Percentiles rank a stretch among this genome's conserved stretches.
Evolutionary conservation across 2,888 invertebrate genomes (phyloP).

Genomic region (Polyploca ridens): DNA sequence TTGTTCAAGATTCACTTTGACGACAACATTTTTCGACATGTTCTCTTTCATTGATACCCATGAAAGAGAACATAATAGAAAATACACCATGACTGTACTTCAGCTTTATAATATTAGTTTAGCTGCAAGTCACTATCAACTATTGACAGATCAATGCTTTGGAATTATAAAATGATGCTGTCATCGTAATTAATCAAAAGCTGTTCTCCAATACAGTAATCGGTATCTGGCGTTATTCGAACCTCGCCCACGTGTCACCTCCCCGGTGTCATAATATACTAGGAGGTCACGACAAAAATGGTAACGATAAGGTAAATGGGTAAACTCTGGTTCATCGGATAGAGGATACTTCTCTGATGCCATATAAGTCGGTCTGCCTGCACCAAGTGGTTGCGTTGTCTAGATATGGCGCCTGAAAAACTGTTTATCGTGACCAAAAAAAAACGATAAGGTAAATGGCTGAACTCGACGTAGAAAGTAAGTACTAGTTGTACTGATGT

Average conservation of each 20-base stretch:
- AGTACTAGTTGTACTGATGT: too few species aligned
- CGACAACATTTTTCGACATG: neutral
- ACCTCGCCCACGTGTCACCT: constrained; percentile 51
- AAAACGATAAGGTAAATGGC: too few species aligned
- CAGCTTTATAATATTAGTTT: neutral
- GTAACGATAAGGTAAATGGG: too few species aligned
- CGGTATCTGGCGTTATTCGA: constrained; percentile 41
- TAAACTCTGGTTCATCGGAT: too few species aligned
- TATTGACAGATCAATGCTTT: neutral
- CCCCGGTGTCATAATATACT: constrained; percentile 54
- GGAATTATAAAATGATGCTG: constrained; percentile 7
- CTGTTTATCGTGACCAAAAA: too few species aligned
- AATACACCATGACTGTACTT: neutral
- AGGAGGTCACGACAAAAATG: too few species aligned
- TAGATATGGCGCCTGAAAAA: too few species aligned
- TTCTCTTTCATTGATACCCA: neutral
- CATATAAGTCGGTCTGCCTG: too few species aligned
- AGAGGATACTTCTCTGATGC: too few species aligned
- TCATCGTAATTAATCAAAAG: constrained; percentile 23
- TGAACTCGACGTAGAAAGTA: too few species aligned
- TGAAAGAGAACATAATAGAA: too few species aligned
- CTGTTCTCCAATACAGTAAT: constrained; percentile 35
- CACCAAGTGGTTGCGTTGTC: too few species aligned
- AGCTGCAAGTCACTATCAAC: neutral
- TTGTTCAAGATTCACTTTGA: constrained; percentile 12